Percentiles rank a stretch among this genome's conserved stretches.
Evolutionary conservation across 2,797 vertebrate species (phyloP).

Genomic region (Falco biarmicus): DNA sequence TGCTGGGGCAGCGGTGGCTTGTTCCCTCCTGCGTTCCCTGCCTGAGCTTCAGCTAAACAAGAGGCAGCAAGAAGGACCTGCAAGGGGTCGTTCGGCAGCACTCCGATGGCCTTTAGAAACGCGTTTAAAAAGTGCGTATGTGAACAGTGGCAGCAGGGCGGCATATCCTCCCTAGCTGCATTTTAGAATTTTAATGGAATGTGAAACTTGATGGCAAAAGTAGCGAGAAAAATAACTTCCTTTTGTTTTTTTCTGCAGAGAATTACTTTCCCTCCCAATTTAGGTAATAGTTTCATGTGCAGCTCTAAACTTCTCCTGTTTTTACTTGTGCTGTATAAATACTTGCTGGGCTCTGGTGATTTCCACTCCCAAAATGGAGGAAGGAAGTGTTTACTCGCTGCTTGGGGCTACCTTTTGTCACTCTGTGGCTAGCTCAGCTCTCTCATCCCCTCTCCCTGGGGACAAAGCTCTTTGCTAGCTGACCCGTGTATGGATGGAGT

Average conservation of each 20-base stretch:
- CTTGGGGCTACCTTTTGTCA: not conserved
- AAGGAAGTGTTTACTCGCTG: not conserved
- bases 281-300: not conserved
- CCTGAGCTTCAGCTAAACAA: not conserved
- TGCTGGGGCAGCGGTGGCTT: not conserved
- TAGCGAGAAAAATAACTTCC: not conserved
- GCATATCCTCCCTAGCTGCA: not conserved
- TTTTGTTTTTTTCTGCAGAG: not conserved
- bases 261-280: not conserved
- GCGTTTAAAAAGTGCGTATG: not conserved
- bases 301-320: not conserved
- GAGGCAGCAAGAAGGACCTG: not conserved
- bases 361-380: slow-evolving; percentile 1
- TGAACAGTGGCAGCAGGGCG: not conserved
- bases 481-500: not conserved
- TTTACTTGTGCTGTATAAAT: not conserved
- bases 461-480: not conserved
- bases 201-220: not conserved
- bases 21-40: not conserved
- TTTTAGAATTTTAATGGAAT: not conserved
- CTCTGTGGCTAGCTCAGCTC: not conserved
- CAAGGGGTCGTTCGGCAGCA: not conserved
- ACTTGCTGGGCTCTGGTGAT: not conserved
- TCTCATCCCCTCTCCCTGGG: not conserved
- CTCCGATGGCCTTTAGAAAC: not conserved